These are phyloP conservation scores for Sphaerophoria taeniata DNA, from an alignment of 2,888 invertebrate genomes.

Conservation along the genomic window DNA sequence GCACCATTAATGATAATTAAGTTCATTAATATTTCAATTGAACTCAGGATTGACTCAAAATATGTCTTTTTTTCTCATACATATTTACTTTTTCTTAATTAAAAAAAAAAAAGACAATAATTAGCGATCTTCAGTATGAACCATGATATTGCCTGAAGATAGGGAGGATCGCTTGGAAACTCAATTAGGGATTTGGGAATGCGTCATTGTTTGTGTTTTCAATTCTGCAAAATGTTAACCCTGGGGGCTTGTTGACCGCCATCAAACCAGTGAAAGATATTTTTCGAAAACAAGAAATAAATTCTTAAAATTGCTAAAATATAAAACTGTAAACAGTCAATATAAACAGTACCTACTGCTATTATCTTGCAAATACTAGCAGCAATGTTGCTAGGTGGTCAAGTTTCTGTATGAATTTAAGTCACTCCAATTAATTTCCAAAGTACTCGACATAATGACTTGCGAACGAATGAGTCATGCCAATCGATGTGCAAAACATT, in stretches of 20 bases:
- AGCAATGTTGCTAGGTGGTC: too few relatives aligned
- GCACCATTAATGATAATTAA: constrained; percentile 22
- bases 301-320: not conserved
- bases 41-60: constrained; percentile 4
- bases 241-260: not conserved
- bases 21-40: constrained; percentile 39
- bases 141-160: constrained; percentile 16
- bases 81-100: not conserved
- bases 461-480: too few relatives aligned
- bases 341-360: too few relatives aligned
- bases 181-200: not conserved
- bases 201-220: constrained; percentile 5
- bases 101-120: not conserved
- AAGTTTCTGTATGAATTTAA: too few relatives aligned
- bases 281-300: not conserved
- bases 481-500: too few relatives aligned
- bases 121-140: not conserved
- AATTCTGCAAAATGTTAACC: not conserved
- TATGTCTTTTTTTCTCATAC: not conserved
- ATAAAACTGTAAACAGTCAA: too few relatives aligned
- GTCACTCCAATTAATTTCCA: too few relatives aligned
- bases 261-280: not conserved
- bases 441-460: too few relatives aligned
- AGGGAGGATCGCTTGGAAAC: constrained; percentile 15
- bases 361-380: too few relatives aligned